A percentile compares a stretch with the other conserved stretches of the same genome.
Evolutionary conservation across 1,140 invertebrate species (phyloP).

Genomic region (Drusus annulatus): DNA sequence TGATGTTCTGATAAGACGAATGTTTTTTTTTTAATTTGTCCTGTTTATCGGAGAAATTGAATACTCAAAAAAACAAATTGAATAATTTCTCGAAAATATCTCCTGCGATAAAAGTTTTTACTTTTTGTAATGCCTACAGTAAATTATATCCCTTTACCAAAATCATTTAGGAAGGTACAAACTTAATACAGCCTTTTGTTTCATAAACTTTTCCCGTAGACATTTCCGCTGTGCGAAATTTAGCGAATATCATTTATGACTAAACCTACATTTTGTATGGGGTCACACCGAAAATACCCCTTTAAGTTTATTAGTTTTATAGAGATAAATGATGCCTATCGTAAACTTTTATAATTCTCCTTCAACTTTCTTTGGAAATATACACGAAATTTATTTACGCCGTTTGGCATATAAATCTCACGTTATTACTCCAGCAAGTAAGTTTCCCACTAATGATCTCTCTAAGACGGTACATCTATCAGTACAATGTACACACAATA

Average conservation of each 20-base stretch:
- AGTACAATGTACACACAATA: no score
- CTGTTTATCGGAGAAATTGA: no score
- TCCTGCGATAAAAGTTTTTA: neutral
- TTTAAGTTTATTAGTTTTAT: slow-evolving; percentile 21
- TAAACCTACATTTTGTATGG: neutral
- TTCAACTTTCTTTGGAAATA: neutral
- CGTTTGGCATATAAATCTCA: no score
- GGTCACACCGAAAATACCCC: neutral
- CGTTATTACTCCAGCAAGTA: neutral
- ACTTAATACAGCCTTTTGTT: neutral
- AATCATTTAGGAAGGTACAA: neutral
- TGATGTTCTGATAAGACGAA: no score
- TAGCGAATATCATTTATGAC: neutral
- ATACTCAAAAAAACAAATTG: no score
- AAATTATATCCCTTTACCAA: neutral
- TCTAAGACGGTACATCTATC: no score
- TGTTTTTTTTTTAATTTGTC: no score
- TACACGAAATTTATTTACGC: no score
- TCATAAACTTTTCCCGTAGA: slow-evolving; percentile 12
- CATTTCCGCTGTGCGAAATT: neutral
- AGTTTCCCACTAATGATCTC: no score
- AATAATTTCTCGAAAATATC: no score
- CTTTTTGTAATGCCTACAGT: neutral
- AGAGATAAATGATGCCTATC: neutral
- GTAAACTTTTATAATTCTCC: slow-evolving; percentile 11